A percentile compares a stretch with the other conserved stretches of the same genome.
Evolutionary conservation across 2,888 invertebrate species (phyloP).

Genomic region (Clivina fossor): DNA sequence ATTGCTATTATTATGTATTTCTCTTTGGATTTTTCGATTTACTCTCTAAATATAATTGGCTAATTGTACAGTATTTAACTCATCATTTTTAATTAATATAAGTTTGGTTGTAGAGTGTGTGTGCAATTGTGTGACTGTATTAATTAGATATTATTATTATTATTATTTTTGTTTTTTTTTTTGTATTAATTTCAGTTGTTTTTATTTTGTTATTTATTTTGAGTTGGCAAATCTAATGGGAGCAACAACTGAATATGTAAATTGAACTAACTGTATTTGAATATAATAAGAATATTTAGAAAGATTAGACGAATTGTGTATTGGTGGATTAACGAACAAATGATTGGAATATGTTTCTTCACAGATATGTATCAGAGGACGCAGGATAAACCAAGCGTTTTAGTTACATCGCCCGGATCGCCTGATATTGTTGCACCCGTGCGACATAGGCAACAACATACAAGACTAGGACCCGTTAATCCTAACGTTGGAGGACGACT

Average conservation of each 20-base stretch:
- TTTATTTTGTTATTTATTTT: too few relatives aligned
- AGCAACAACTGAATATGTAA: slow-evolving; percentile 57
- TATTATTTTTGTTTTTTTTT: slow-evolving; percentile 39
- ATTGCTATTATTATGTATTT: slow-evolving; percentile 31
- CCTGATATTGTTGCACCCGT: slow-evolving; percentile 64
- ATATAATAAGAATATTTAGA: too few relatives aligned
- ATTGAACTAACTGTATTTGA: too few relatives aligned
- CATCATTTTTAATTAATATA: slow-evolving; percentile 15
- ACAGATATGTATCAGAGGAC: slow-evolving; percentile 32
- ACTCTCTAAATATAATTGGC: too few relatives aligned
- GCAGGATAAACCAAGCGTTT: slow-evolving; percentile 73
- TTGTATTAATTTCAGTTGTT: too few relatives aligned
- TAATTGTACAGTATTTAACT: slow-evolving; percentile 7
- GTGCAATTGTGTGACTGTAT: slow-evolving; percentile 37
- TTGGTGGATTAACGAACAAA: slow-evolving; percentile 8
- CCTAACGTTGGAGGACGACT: slow-evolving; percentile 80
- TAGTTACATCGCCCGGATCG: slow-evolving; percentile 92
- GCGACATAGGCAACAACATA: slow-evolving; percentile 45
- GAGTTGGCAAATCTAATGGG: slow-evolving; percentile 50
- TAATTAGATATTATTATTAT: slow-evolving; percentile 30
- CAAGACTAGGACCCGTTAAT: slow-evolving; percentile 52
- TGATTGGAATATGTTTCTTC: slow-evolving; percentile 24
- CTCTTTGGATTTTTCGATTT: slow-evolving; percentile 17
- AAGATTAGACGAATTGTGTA: too few relatives aligned
- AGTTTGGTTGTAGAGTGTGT: slow-evolving; percentile 38